Conservation (phyloP, 2,797 vertebrate genomes). For the Coregonus sp. region DNA sequence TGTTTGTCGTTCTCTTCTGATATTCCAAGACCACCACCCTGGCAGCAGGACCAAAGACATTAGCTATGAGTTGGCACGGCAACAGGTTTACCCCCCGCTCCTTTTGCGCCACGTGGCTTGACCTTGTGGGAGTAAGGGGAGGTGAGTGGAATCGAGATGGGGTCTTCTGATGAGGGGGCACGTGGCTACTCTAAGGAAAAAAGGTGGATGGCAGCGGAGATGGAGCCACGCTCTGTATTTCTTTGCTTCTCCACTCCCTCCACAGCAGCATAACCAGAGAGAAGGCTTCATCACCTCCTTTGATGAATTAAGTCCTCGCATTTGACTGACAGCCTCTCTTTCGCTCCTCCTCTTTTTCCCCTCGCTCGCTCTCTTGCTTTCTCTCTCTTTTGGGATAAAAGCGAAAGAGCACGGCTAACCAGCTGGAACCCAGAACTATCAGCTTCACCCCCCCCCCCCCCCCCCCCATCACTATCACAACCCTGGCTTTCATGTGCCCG, state of each 20-base stretch:
- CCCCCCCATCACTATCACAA: conserved; percentile 14
- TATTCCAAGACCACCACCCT: conserved; percentile 35
- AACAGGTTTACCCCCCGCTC: conserved; percentile 27
- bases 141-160: background rate
- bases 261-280: background rate
- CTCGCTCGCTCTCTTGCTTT: background rate
- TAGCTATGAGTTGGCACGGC: conserved; percentile 32
- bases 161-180: conserved; percentile 17
- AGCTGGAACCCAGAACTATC: conserved; percentile 43
- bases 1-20: background rate
- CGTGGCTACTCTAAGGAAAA: background rate
- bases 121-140: background rate
- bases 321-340: background rate
- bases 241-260: background rate
- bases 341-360: background rate
- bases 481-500: conserved; percentile 28
- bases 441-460: conserved; percentile 8
- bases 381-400: conserved; percentile 22
- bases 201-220: background rate
- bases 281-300: background rate
- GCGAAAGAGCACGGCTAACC: conserved; percentile 41
- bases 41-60: conserved; percentile 46
- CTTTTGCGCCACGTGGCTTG: background rate
- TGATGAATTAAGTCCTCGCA: background rate
- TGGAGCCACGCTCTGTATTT: background rate